Conservation (phyloP, 2,888 invertebrate genomes). For the Scrobipalpa atriplicella region DNA sequence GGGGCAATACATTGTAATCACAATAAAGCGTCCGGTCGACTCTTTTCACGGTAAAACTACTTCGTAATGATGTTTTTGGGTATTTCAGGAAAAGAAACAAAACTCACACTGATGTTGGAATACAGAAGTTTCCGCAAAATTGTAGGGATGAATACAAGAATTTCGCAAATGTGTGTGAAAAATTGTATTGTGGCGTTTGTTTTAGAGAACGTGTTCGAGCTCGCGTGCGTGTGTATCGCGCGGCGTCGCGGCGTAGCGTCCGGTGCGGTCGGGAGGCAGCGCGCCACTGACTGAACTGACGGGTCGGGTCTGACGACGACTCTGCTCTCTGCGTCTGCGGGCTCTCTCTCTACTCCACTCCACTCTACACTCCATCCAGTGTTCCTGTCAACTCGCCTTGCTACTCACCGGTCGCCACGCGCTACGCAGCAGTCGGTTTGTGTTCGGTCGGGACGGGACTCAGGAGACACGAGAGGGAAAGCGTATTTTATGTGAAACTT, state of each 20-base stretch:
- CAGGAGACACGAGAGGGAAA: conserved; percentile 21
- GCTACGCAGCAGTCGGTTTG: neutral
- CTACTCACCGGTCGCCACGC: conserved; percentile 15
- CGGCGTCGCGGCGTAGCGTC: conserved; percentile 54
- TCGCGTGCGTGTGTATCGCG: conserved; percentile 51
- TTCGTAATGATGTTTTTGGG: conserved; percentile 39
- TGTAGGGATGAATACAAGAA: neutral
- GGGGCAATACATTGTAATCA: conserved; percentile 50
- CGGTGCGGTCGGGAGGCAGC: conserved; percentile 58
- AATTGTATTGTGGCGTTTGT: conserved; percentile 26
- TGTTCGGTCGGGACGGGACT: conserved; percentile 7
- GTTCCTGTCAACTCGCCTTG: neutral
- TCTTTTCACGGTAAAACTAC: conserved; percentile 47
- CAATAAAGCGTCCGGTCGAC: conserved; percentile 47
- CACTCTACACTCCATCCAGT: neutral
- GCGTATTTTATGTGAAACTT: conserved; percentile 6
- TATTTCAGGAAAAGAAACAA: conserved; percentile 38
- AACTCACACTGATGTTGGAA: conserved; percentile 30
- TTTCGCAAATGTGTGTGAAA: neutral
- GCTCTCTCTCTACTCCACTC: neutral
- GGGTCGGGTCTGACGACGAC: conserved; percentile 29
- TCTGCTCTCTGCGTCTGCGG: conserved; percentile 31
- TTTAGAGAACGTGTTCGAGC: conserved; percentile 64
- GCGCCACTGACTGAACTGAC: conserved; percentile 74
- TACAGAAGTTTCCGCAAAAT: conserved; percentile 12